Base-by-base conservation (phyloP, 2,113 vertebrate species). In the Oncorhynchus nerka region DNA sequence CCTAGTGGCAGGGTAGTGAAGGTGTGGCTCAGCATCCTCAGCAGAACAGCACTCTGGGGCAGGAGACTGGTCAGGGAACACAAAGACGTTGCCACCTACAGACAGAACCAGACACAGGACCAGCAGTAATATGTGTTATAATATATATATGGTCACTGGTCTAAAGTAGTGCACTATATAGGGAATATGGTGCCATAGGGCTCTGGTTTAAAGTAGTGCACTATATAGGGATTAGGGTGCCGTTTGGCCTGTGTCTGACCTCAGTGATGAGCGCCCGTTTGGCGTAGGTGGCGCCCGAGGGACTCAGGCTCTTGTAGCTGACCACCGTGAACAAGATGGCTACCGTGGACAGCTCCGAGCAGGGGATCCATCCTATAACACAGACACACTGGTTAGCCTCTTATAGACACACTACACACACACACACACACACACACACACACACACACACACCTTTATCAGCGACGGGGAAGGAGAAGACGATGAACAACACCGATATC, bases 391-490 rank as follows among this genome's bases (percentile, higher is more conserved):
- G 49, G 15, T 55, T 55, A 55, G 16, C 39, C 39, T 45, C 39
- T 45, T 55, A 55, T 13, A 5, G 51, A 13, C 16, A 55, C 49
- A 55, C 3, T 28, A 55, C 13, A 51, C 15, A 51, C 12, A 51
- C 15, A 16, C 15, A 15, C 12, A 55, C 4, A 55, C 16, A 4
- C 49, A 1, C 49, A 51, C 3, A 3, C 49, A 13, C 11, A 51
- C 13, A 51, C 49, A 15, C 49, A 51, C 51, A 55, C 51, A 55
- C 12, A 55, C 51, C 93, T 86, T 95, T 96, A 90, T 95, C 95
- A 22, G 97, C 95, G 39, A 99, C 85, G 0, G 98, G 97, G 84
- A 99, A 99, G 57, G 96, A 97, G 88, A 99, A 96, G 79, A 99
- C 96, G 22, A 97, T 94, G 49, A 99, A 99, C 90, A 96, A 91